phyloP scores from a whole-genome alignment of 1,140 invertebrate species.

The Drosophila equinoxialis region DNA sequence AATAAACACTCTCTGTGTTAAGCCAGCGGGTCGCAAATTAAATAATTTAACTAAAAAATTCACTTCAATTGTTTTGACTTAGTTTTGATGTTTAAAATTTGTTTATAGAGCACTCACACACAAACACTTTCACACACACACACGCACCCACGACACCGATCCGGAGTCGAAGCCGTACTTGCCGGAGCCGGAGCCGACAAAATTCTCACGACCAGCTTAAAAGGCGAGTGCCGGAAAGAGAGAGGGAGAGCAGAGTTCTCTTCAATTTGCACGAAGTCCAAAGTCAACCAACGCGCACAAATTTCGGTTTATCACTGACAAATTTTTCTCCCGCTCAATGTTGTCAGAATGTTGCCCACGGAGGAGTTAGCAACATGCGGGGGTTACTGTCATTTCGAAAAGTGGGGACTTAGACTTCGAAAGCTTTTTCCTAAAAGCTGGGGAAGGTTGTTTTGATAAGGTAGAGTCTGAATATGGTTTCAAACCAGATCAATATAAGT shows the following conservation, averaged over 20 bases:
- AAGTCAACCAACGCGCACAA: constrained; percentile 65
- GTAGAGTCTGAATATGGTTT: too few species aligned
- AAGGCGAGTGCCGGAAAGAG: constrained; percentile 21
- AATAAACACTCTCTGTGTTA: constrained; percentile 4
- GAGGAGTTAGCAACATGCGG: background rate
- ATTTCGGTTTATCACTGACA: constrained; percentile 69
- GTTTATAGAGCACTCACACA: constrained; percentile 1
- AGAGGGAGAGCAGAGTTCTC: constrained; percentile 16
- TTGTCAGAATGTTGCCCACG: constrained; percentile 3
- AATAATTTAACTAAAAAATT: constrained; percentile 48
- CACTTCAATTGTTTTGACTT: constrained; percentile 42
- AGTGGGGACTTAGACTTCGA: background rate
- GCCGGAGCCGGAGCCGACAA: constrained; percentile 13
- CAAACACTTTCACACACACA: background rate
- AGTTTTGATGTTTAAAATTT: constrained; percentile 26
- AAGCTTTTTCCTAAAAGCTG: background rate
- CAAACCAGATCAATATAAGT: too few species aligned
- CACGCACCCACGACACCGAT: constrained; percentile 31
- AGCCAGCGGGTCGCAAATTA: constrained; percentile 33
- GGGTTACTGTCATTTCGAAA: constrained; percentile 5
- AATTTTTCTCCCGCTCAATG: constrained; percentile 52
- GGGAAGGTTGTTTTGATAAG: too few species aligned
- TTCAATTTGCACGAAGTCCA: constrained; percentile 56
- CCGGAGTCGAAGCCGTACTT: constrained; percentile 33
- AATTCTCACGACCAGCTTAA: constrained; percentile 36